phyloP scores from a whole-genome alignment of 2,888 invertebrate genomes.

The Agrotis exclamationis region DNA sequence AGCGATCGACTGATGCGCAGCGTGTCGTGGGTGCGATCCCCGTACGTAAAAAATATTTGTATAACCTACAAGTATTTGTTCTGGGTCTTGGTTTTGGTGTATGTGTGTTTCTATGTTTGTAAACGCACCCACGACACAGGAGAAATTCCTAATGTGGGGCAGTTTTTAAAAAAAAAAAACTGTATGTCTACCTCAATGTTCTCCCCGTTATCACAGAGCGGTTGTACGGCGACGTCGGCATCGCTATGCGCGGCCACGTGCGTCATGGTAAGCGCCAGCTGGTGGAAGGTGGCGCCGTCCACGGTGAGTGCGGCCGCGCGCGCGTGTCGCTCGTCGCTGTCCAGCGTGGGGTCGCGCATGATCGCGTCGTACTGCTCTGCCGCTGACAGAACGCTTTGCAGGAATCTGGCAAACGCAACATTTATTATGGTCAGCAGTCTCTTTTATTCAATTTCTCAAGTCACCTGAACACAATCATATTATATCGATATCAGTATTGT shows the following conservation, averaged over 20 bases:
- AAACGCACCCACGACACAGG: no score
- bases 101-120: no score
- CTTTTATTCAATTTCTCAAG: background rate
- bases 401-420: constrained; percentile 77
- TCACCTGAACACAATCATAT: background rate
- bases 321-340: constrained; percentile 67
- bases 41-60: no score
- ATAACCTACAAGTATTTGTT: no score
- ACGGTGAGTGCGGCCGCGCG: constrained; percentile 73
- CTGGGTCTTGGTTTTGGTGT: no score
- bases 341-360: constrained; percentile 71
- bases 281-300: constrained; percentile 93
- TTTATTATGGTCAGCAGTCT: background rate
- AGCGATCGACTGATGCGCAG: no score
- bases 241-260: constrained; percentile 93
- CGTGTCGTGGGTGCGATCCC: no score
- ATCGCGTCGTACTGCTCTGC: constrained; percentile 82
- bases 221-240: constrained; percentile 83
- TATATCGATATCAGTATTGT: no score
- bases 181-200: constrained; percentile 90
- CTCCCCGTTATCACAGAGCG: constrained; percentile 91
- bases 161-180: no score
- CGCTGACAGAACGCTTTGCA: constrained; percentile 78
- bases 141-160: no score
- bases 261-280: constrained; percentile 95